These are phyloP conservation scores for Hemichromis elongatus DNA, from an alignment of 2,113 vertebrate species.

Conservation along the genomic window DNA sequence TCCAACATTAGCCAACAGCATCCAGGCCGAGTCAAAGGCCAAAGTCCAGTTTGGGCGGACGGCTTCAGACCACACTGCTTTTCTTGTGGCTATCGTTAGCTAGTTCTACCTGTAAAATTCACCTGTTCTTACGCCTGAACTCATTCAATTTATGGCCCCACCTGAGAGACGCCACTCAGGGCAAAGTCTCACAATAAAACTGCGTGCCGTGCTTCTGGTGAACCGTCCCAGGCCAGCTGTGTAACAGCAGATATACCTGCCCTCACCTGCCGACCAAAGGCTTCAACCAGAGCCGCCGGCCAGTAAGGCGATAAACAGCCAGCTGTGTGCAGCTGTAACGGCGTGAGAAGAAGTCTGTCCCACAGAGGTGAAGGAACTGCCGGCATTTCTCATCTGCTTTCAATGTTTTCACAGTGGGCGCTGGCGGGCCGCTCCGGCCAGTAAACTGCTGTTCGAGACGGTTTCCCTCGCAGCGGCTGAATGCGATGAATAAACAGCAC, in stretches of 20 bases:
- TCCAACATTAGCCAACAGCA: too few relatives aligned
- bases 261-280: fast-evolving
- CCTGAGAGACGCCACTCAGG: neutral
- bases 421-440: neutral
- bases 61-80: neutral
- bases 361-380: neutral
- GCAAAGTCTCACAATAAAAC: neutral
- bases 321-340: neutral
- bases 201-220: fast-evolving
- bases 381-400: constrained; percentile 16
- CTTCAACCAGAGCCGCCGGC: neutral
- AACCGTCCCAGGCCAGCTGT: too few relatives aligned
- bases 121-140: neutral
- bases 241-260: neutral
- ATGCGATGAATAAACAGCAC: neutral
- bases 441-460: neutral
- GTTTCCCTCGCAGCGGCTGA: neutral
- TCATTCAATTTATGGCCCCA: neutral
- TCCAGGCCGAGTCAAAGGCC: neutral
- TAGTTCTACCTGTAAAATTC: too few relatives aligned
- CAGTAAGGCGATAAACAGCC: neutral
- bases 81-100: neutral
- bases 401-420: neutral
- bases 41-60: neutral
- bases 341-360: neutral